Base-by-base conservation (phyloP, 2,888 invertebrate genomes). In the Prosapia bicincta region DNA sequence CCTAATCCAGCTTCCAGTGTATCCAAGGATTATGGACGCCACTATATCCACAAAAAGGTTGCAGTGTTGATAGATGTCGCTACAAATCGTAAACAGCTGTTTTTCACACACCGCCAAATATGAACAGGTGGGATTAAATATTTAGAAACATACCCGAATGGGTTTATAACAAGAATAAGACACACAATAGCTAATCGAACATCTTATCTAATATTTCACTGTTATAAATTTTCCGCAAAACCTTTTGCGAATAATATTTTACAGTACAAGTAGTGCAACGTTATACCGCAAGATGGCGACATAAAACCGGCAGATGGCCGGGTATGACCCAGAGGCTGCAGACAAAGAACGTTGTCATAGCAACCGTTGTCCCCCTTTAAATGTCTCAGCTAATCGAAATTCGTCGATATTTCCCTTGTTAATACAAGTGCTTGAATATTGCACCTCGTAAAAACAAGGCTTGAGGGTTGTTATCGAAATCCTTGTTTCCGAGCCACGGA, bases 341-440 rank as follows among this genome's bases (percentile, higher is more conserved):
- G 73, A 43, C 43, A 13, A 28, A 73, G 69, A 43, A 26, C 32
- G 43, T 67, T 73, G 67, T 43, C 73, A 32, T 67, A 25, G 69
- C 73, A 73, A 73, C 73, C 13, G 20, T 25, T 28, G 23, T 65
- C 72, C 30, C 32, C 38, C 71, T 26, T 67, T 67, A 26, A 67
- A 67, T 26, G 26, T 26, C 67, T 26, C 67, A 25, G 67, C 67
- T 67, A 26, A 26, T 26, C 26, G 26, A 24, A 71, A 43, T 43
- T 25, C 68, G 73, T 73, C 73, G 69, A 73, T 73, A 73, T 69
- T 67, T 54, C 65, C 54, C 72, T 67, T 67, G 66, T 66, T 43
- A 68, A 72, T 68, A 69, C 73, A 73, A 73, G 73, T 73, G 68
- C 67, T 73, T 73, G 25, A 67, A 43, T 68, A 73, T 73, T 73